These are phyloP conservation scores for Amaurobius ferox DNA, from an alignment of 2,888 invertebrate species.

Conservation along the genomic window DNA sequence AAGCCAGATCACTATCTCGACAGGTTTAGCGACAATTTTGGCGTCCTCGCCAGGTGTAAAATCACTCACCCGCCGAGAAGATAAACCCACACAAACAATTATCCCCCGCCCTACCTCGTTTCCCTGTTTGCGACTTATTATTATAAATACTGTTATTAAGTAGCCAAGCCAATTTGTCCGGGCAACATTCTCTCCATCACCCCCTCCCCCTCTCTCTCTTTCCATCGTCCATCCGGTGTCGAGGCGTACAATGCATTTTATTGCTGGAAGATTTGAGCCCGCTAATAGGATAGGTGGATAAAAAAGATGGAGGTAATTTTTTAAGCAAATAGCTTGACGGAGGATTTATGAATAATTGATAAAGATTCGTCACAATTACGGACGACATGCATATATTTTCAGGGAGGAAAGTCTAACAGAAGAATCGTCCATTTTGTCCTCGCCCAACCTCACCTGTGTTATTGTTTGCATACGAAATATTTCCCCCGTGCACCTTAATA, in stretches of 20 bases:
- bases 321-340: too few relatives aligned
- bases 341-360: too few relatives aligned
- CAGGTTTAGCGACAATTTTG: conserved; percentile 39
- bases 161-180: background rate
- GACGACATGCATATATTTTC: too few relatives aligned
- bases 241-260: background rate
- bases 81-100: conserved; percentile 5
- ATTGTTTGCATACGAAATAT: too few relatives aligned
- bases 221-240: background rate
- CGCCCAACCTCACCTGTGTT: too few relatives aligned
- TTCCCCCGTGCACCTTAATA: too few relatives aligned
- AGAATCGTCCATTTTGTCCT: too few relatives aligned
- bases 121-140: conserved; percentile 40
- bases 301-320: too few relatives aligned
- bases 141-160: conserved; percentile 61
- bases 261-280: background rate
- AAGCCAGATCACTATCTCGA: conserved; percentile 25
- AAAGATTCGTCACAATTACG: too few relatives aligned
- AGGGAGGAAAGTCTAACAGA: too few relatives aligned
- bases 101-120: conserved; percentile 26
- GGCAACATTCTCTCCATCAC: background rate
- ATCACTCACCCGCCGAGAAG: conserved; percentile 16
- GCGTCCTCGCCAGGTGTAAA: conserved; percentile 50
- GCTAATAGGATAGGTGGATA: background rate
- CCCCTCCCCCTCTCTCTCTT: background rate